Percentiles rank a stretch among this genome's conserved stretches.
Conservation (phyloP, 2,797 vertebrate genomes). For the Ficedula albicollis region DNA sequence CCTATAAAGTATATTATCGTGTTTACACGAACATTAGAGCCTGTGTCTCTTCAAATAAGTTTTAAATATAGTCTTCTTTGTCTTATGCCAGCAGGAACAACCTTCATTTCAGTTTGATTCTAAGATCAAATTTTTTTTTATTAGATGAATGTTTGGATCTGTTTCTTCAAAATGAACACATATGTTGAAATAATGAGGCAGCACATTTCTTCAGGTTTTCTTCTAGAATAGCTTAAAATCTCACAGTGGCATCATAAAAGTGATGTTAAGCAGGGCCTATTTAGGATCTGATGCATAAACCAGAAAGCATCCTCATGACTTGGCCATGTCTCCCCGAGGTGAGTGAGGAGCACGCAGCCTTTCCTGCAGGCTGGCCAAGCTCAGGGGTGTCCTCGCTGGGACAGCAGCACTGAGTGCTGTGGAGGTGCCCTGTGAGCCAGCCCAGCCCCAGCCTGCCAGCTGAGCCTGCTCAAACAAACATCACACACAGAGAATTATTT, state of each 20-base stretch:
- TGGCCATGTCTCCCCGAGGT: accelerated
- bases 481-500: accelerated
- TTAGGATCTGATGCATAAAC: background rate
- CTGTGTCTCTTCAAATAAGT: slow-evolving; percentile 56
- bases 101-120: slow-evolving; percentile 43
- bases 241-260: background rate
- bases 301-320: background rate
- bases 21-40: slow-evolving; percentile 47
- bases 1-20: slow-evolving; percentile 75
- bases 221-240: background rate
- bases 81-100: slow-evolving; percentile 19
- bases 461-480: accelerated
- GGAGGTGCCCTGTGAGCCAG: background rate
- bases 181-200: background rate
- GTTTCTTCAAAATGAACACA: background rate
- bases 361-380: accelerated
- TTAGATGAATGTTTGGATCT: background rate
- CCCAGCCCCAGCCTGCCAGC: background rate
- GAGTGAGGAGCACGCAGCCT: background rate
- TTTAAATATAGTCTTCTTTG: slow-evolving; percentile 36
- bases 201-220: background rate
- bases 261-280: background rate
- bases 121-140: slow-evolving; percentile 25
- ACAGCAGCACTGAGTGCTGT: accelerated
- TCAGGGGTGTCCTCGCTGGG: background rate